Evolutionary conservation across 1,140 invertebrate species (phyloP).

Genomic region (Arctopsyche grandis): DNA sequence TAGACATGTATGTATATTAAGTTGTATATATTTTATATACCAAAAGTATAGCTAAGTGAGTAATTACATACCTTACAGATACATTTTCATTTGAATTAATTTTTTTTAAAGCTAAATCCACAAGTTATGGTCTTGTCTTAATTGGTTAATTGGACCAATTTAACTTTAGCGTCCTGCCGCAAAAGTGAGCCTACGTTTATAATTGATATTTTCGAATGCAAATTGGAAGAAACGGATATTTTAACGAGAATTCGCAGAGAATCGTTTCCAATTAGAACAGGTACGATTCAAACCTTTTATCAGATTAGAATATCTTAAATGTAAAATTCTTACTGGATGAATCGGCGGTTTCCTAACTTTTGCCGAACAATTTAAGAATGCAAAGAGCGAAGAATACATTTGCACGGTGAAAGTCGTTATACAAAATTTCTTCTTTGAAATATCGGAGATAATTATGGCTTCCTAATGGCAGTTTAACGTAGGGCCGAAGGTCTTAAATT

Average conservation of each 20-base stretch:
- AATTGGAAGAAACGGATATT: slow-evolving; percentile 25
- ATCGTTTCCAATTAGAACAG: not conserved
- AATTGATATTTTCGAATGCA: slow-evolving; percentile 26
- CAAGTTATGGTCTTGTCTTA: not conserved
- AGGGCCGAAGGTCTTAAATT: slow-evolving; percentile 4
- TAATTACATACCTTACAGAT: no score
- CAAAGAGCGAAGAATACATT: not conserved
- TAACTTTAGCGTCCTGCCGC: not conserved
- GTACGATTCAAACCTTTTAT: not conserved
- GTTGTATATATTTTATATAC: no score
- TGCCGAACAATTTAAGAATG: not conserved
- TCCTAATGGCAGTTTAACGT: slow-evolving; percentile 2
- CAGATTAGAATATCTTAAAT: not conserved
- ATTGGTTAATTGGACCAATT: slow-evolving; percentile 18
- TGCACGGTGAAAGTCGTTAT: no score
- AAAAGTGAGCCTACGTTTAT: not conserved
- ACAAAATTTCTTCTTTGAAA: no score
- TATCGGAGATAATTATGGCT: slow-evolving; percentile 10
- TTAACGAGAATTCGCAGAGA: not conserved
- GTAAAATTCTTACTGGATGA: not conserved
- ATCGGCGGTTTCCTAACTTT: not conserved
- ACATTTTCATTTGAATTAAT: no score
- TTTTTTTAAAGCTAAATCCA: no score
- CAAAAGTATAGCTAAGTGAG: no score
- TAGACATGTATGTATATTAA: no score